phyloP scores from a whole-genome alignment of 2,113 vertebrate species.

The Halichoeres trimaculatus region DNA sequence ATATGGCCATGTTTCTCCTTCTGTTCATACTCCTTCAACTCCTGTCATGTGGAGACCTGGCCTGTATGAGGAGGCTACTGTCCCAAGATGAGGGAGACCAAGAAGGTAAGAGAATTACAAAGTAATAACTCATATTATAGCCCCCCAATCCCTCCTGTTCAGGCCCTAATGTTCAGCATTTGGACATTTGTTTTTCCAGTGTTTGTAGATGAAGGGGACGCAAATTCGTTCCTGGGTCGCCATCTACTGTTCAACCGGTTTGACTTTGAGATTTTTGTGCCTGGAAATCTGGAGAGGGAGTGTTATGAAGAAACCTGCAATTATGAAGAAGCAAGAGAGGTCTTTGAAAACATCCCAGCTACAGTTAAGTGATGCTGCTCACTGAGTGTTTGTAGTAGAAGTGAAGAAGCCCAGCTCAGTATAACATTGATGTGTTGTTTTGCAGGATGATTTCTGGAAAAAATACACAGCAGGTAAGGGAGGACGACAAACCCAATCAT shows the following conservation, averaged over 20 bases:
- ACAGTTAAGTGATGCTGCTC: conserved; percentile 84
- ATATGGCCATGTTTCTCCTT: conserved; percentile 79
- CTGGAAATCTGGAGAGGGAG: conserved; percentile 92
- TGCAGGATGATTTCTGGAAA: conserved; percentile 90
- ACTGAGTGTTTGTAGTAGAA: too few relatives aligned
- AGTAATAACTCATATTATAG: too few relatives aligned
- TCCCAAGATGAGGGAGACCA: conserved; percentile 44
- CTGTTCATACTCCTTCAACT: conserved; percentile 83
- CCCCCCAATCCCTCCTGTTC: too few relatives aligned
- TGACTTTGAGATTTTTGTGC: conserved; percentile 93
- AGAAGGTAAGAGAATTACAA: conserved; percentile 81
- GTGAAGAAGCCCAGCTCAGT: not conserved
- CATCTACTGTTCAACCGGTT: conserved; percentile 92
- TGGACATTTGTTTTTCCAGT: conserved; percentile 79
- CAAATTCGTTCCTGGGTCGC: conserved; percentile 89
- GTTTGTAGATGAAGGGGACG: conserved; percentile 88
- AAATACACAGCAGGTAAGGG: conserved; percentile 86
- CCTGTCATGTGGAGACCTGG: conserved; percentile 75
- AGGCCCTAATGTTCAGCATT: too few relatives aligned
- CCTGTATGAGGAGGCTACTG: conserved; percentile 59
- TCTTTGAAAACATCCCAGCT: conserved; percentile 87
- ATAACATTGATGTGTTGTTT: conserved; percentile 23
- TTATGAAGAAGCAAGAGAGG: conserved; percentile 95
- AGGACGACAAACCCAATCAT: too few relatives aligned
- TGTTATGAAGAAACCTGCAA: conserved; percentile 93